A percentile compares a stretch with the other conserved stretches of the same genome.
These are phyloP conservation scores for Dromiciops gliroides DNA, from an alignment of 2,113 vertebrate genomes.

Conservation along the genomic window DNA sequence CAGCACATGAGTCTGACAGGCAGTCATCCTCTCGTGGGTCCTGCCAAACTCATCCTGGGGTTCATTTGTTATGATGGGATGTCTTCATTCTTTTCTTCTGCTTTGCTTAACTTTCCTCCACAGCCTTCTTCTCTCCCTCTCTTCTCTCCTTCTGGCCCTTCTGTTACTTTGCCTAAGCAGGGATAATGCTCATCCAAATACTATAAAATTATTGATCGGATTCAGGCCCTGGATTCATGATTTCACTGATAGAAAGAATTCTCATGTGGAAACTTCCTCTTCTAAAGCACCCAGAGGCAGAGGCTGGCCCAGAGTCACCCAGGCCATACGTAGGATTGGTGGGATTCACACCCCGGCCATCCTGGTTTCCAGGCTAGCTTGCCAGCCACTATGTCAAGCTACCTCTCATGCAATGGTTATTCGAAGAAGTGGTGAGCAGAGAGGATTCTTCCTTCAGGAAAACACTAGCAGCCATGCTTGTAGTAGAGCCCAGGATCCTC, in stretches of 20 bases:
- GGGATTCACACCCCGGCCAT: background rate
- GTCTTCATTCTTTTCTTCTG: background rate
- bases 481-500: background rate
- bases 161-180: background rate
- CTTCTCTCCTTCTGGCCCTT: background rate
- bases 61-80: background rate
- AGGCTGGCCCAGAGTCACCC: background rate
- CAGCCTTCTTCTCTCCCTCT: background rate
- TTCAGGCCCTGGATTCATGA: background rate
- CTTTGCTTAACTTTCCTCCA: background rate
- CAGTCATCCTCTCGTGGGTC: background rate
- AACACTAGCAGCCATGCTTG: background rate
- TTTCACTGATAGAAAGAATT: background rate
- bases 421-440: background rate
- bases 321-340: background rate
- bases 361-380: background rate
- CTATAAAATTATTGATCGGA: background rate
- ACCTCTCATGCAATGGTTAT: background rate
- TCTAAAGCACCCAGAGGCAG: background rate
- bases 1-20: background rate
- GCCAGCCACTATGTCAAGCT: background rate
- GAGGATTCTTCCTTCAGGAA: background rate
- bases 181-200: background rate
- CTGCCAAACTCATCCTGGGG: background rate
- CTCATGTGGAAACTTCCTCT: background rate